These are phyloP conservation scores for Proisotoma minuta DNA, from an alignment of 2,888 invertebrate genomes.

Conservation along the genomic window DNA sequence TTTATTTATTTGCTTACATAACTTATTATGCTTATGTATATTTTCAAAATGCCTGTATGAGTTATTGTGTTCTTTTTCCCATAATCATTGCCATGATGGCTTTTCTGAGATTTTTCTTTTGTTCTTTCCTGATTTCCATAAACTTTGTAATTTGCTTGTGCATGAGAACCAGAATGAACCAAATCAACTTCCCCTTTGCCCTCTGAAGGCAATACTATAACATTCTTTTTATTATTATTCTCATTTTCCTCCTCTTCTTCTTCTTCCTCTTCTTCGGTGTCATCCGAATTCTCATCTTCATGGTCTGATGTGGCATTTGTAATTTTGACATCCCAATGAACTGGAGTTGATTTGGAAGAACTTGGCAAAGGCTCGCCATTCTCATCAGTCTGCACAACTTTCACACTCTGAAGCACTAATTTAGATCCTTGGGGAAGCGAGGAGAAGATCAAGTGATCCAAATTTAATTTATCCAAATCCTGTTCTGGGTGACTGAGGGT, in stretches of 20 bases:
- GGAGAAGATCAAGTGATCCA: slow-evolving; percentile 45
- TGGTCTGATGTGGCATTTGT: slow-evolving; percentile 28
- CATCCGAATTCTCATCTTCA: slow-evolving; percentile 16
- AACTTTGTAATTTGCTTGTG: slow-evolving; percentile 34
- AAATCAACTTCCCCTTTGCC: slow-evolving; percentile 16
- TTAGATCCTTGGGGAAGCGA: slow-evolving; percentile 46
- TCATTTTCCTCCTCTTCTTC: slow-evolving; percentile 16
- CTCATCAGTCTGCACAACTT: slow-evolving; percentile 45
- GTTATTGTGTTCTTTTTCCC: slow-evolving; percentile 38
- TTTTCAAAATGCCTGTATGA: slow-evolving; percentile 32
- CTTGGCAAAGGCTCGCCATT: slow-evolving; percentile 38
- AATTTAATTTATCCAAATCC: no score
- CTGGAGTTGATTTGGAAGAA: slow-evolving; percentile 22
- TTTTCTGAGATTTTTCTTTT: slow-evolving; percentile 32
- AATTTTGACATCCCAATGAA: slow-evolving; percentile 37
- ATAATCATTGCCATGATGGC: slow-evolving; percentile 39
- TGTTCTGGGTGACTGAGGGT: slow-evolving; percentile 40
- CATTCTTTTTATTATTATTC: not conserved
- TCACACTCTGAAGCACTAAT: slow-evolving; percentile 43
- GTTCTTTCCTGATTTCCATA: slow-evolving; percentile 23
- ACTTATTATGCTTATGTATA: not conserved
- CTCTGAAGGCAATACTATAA: not conserved
- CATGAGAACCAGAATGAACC: slow-evolving; percentile 31
- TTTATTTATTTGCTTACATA: no score
- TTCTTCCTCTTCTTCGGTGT: slow-evolving; percentile 20